A percentile compares a stretch with the other conserved stretches of the same genome.
phyloP scores from a whole-genome alignment of 2,797 vertebrate species.

The Lycodopsis pacificus region DNA sequence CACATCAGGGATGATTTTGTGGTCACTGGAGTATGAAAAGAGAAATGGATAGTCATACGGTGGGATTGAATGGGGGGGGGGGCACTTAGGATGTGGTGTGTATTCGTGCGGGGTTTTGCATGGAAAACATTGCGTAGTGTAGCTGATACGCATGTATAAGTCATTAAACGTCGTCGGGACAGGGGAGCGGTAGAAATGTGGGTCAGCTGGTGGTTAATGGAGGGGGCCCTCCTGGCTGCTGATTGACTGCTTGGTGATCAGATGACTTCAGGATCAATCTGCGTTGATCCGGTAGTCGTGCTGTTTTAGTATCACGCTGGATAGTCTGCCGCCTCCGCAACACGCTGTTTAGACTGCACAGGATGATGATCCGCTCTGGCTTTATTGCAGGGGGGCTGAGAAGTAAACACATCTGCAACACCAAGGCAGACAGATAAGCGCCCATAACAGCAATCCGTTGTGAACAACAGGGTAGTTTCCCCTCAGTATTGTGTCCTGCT shows the following conservation, averaged over 20 bases:
- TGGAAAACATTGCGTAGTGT: slow-evolving; percentile 75
- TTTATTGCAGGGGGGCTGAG: slow-evolving; percentile 39
- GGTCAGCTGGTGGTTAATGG: slow-evolving; percentile 69
- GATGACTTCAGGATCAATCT: slow-evolving; percentile 35
- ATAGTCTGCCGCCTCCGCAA: slow-evolving; percentile 49
- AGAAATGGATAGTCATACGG: slow-evolving; percentile 55
- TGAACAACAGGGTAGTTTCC: slow-evolving; percentile 56
- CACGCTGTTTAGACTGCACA: slow-evolving; percentile 57
- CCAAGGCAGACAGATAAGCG: slow-evolving; percentile 56
- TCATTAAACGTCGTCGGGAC: slow-evolving; percentile 51
- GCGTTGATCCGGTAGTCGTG: slow-evolving; percentile 11
- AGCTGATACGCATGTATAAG: slow-evolving; percentile 65
- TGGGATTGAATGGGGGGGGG: slow-evolving; percentile 32
- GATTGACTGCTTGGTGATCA: slow-evolving; percentile 51
- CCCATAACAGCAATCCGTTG: slow-evolving; percentile 35
- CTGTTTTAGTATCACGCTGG: slow-evolving; percentile 48
- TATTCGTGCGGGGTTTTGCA: slow-evolving; percentile 51
- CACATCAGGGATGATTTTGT: slow-evolving; percentile 58
- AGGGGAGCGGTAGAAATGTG: slow-evolving; percentile 54
- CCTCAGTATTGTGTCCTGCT: slow-evolving; percentile 59
- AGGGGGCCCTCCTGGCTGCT: slow-evolving; percentile 32
- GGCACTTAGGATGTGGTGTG: slow-evolving; percentile 57
- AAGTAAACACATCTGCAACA: slow-evolving; percentile 57
- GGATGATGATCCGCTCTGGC: slow-evolving; percentile 30
- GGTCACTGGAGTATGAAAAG: slow-evolving; percentile 53